Evolutionary conservation across 2,888 invertebrate species (phyloP), one percentile per base, ranked within the genome.

Genomic region (Rotaria magnacalcarata): DNA sequence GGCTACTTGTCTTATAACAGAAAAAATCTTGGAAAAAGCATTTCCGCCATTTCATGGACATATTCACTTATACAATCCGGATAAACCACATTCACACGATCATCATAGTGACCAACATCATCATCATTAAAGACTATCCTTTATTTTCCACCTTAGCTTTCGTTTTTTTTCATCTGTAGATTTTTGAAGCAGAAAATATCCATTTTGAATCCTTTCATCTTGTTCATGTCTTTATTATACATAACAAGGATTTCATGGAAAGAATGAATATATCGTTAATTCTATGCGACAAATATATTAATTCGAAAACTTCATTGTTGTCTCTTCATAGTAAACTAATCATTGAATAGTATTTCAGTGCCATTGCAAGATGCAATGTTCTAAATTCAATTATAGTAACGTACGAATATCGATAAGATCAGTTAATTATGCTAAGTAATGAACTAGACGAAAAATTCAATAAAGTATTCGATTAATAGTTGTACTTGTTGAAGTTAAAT

Each of bases 41-140:
- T 80, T 47, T 47, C 80, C 80, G 47, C 80, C 80, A 43, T 47
- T 47, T 47, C 80, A 80, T 47, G 43, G 10, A n/a, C 80, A 80
- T 47, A 47, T 80, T 11, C 80, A 80, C n/a, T 47, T 80, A 80
- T 80, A 80, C 47, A 80, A 80, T 80, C 80, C 80, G n/a, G n/a
- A 43, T 47, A 80, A 80, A 47, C 80, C 80, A 2, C 80, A 80
- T 80, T 43, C 43, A n/a, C 47, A 80, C 11, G 80, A 80, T n/a
- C 80, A 74, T 74, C 74, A 74, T 24, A 10, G 10, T 43, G 74
- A 74, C 21, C 19, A 74, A 19, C 41, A 74, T 74, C 21, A 34
- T 34, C 21, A 75, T 80, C 80, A 80, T 80, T 80, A 67, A 34
- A 34, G 4, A 67, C 34, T 67, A 0, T 67, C 67, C 67, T 19